phyloP scores from a whole-genome alignment of 2,113 vertebrate species.

The Campylomormyrus numenius region DNA sequence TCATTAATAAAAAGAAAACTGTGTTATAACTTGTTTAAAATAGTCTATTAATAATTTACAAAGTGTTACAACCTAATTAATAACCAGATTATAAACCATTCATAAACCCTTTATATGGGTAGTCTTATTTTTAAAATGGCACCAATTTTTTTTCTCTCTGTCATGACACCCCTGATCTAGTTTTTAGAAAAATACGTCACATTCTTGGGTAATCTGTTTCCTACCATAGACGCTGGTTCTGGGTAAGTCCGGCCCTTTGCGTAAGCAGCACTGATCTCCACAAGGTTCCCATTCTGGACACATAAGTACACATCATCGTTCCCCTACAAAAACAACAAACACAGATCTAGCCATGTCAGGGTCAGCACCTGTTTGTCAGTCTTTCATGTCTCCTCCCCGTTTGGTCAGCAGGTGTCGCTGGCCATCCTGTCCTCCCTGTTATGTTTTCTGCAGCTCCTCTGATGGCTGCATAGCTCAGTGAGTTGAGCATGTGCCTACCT shows the following conservation, averaged over 20 bases:
- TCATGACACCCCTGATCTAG: background rate
- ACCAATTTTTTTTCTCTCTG: background rate
- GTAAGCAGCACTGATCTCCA: slow-evolving; percentile 48
- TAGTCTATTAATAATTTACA: too few species aligned
- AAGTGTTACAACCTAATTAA: too few species aligned
- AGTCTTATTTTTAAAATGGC: background rate
- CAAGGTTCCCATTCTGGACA: slow-evolving; percentile 36
- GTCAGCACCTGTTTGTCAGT: background rate
- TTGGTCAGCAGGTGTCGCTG: too few species aligned
- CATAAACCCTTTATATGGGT: background rate
- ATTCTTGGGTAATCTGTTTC: background rate
- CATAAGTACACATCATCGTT: slow-evolving; percentile 74
- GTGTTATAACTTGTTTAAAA: too few species aligned
- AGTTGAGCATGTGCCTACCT: too few species aligned
- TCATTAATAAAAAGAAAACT: too few species aligned
- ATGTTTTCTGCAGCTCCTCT: too few species aligned
- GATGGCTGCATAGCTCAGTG: too few species aligned
- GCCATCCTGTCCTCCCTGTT: too few species aligned
- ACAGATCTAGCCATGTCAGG: too few species aligned
- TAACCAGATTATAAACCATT: too few species aligned
- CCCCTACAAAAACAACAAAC: slow-evolving; percentile 53
- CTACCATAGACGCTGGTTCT: slow-evolving; percentile 54
- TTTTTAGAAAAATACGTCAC: background rate
- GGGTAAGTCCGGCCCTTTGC: slow-evolving; percentile 55
- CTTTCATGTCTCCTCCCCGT: too few species aligned